A percentile compares a stretch with the other conserved stretches of the same genome.
phyloP scores from a whole-genome alignment of 1,140 invertebrate genomes.

The Drosophila insularis region DNA sequence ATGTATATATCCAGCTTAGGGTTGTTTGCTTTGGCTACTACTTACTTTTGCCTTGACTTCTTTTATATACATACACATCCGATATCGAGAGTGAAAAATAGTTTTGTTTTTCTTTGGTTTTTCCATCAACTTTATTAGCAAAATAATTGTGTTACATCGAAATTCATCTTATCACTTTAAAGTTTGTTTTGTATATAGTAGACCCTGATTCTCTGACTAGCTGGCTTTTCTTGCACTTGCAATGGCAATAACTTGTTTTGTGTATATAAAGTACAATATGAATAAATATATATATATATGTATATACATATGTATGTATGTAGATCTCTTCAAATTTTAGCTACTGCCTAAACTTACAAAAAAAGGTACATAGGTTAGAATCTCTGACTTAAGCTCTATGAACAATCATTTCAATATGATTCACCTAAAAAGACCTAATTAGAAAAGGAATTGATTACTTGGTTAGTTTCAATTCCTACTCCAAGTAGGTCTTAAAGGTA shows the following conservation, averaged over 20 bases:
- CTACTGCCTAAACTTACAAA: conserved; percentile 30
- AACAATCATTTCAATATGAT: background rate
- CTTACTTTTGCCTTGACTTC: conserved; percentile 54
- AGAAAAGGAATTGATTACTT: background rate
- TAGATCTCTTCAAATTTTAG: background rate
- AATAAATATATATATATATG: background rate
- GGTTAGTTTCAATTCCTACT: background rate
- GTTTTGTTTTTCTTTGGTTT: conserved; percentile 41
- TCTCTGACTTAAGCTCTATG: conserved; percentile 38
- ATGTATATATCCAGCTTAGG: conserved; percentile 28
- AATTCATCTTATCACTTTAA: conserved; percentile 67
- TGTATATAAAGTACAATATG: conserved; percentile 17
- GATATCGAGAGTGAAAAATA: background rate
- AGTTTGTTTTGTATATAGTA: conserved; percentile 9
- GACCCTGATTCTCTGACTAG: conserved; percentile 71
- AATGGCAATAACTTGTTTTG: conserved; percentile 62
- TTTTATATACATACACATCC: background rate
- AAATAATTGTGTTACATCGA: conserved; percentile 69
- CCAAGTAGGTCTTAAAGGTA: background rate
- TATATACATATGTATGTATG: background rate
- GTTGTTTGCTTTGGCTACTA: conserved; percentile 75
- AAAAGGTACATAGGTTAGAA: conserved; percentile 6
- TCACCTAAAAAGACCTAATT: background rate
- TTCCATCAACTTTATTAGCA: conserved; percentile 74
- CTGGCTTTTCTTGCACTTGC: conserved; percentile 62